These are phyloP conservation scores for Pristis pectinata DNA, from an alignment of 2,797 vertebrate genomes.

Conservation along the genomic window DNA sequence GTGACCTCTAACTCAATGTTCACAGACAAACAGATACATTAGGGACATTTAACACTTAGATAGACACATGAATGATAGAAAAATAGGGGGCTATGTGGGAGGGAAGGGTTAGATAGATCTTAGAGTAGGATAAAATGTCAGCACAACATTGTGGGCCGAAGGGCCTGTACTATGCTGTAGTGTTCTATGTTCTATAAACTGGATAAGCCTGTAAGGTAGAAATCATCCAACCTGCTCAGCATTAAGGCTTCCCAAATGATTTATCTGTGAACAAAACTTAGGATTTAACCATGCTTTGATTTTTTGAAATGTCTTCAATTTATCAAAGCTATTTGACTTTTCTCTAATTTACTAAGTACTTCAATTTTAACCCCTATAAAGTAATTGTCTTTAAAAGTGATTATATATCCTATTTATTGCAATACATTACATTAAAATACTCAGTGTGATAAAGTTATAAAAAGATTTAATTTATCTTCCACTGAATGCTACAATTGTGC, in stretches of 20 bases:
- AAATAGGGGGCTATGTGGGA: too few species aligned
- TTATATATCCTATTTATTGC: neutral
- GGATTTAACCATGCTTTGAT: neutral
- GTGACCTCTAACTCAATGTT: neutral
- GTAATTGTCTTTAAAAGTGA: neutral
- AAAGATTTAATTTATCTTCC: neutral
- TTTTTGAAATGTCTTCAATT: neutral
- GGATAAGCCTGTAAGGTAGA: neutral
- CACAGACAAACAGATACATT: too few species aligned
- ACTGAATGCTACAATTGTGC: neutral
- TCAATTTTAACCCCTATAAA: neutral
- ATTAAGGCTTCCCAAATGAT: neutral
- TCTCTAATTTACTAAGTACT: neutral
- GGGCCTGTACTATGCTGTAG: too few species aligned
- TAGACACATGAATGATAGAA: too few species aligned
- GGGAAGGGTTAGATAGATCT: too few species aligned
- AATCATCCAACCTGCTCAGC: neutral
- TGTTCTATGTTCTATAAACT: too few species aligned
- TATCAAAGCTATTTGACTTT: neutral
- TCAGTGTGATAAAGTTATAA: neutral
- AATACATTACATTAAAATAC: neutral
- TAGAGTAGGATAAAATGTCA: too few species aligned
- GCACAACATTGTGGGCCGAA: too few species aligned
- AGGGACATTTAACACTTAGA: too few species aligned
- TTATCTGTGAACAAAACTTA: neutral